phyloP scores from a whole-genome alignment of 92 coral and sea anemone genomes.

The Palythoa grandiflora region DNA sequence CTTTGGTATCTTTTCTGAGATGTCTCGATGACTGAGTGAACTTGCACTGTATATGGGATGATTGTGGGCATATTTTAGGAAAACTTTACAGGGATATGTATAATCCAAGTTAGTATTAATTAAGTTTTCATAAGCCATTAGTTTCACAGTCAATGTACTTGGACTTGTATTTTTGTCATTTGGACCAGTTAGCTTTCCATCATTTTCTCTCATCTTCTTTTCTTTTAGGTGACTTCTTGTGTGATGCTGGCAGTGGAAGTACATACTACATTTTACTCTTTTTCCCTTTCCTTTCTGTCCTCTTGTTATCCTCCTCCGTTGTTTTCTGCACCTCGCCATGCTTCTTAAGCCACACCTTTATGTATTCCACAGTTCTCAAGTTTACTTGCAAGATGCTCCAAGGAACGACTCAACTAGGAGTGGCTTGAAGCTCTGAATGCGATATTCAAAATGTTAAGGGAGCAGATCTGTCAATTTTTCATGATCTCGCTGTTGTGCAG shows the following conservation, averaged over 20 bases:
- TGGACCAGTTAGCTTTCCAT: conserved; percentile 46
- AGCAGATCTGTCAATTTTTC: neutral
- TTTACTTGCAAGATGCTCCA: conserved; percentile 10
- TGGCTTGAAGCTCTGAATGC: neutral
- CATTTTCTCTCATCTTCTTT: conserved; percentile 38
- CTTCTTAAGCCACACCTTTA: conserved; percentile 14
- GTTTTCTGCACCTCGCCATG: conserved; percentile 9
- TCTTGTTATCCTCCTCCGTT: neutral
- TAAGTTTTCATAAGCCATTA: conserved; percentile 12
- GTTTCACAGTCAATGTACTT: conserved; percentile 32
- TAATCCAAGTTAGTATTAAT: neutral
- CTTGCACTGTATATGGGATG: conserved; percentile 19
- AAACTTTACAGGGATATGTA: neutral
- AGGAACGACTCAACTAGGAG: conserved; percentile 7
- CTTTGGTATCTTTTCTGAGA: conserved; percentile 15
- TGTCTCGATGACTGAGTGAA: conserved; percentile 41
- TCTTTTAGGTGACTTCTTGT: conserved; percentile 49
- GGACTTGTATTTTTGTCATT: conserved; percentile 43
- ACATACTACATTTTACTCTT: conserved; percentile 8
- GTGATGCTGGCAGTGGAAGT: conserved; percentile 40
- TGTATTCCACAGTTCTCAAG: neutral
- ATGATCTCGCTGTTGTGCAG: conserved; percentile 5
- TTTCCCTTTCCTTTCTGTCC: neutral
- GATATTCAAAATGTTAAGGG: conserved; percentile 1
- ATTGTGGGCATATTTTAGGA: neutral